phyloP scores from a whole-genome alignment of 2,797 vertebrate genomes.

The Falco columbarius region DNA sequence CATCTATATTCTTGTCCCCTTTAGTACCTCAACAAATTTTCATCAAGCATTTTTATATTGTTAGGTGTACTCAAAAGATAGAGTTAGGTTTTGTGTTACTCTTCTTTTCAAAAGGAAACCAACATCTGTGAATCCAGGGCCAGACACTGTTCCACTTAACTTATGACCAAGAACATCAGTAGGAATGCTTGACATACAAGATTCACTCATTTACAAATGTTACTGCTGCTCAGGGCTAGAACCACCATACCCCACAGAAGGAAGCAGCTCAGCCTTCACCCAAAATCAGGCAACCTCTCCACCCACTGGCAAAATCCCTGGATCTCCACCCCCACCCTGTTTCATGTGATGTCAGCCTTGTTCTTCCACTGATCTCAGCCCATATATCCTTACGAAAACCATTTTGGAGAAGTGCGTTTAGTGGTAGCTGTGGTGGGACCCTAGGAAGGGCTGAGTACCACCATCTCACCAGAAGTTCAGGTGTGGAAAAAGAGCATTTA shows the following conservation, averaged over 20 bases:
- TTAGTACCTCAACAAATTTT: background rate
- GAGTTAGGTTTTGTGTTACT: background rate
- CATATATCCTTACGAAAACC: background rate
- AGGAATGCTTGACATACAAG: accelerated
- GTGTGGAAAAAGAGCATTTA: background rate
- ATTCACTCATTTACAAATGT: background rate
- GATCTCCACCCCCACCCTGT: background rate
- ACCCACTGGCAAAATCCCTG: background rate
- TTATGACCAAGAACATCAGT: background rate
- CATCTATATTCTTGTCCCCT: background rate
- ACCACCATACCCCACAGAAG: background rate
- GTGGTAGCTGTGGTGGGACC: background rate
- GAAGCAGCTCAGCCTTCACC: background rate
- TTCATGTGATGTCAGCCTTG: background rate
- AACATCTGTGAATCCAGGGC: background rate
- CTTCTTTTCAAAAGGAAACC: background rate
- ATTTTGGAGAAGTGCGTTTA: background rate
- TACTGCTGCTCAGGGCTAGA: background rate
- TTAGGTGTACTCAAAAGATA: background rate
- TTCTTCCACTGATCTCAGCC: background rate
- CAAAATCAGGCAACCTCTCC: background rate
- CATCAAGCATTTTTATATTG: background rate
- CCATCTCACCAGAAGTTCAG: background rate
- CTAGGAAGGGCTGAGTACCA: background rate
- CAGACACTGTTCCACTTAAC: background rate